Evolutionary conservation across 2,113 vertebrate genomes (phyloP).

Genomic region (Percopsis transmontana): DNA sequence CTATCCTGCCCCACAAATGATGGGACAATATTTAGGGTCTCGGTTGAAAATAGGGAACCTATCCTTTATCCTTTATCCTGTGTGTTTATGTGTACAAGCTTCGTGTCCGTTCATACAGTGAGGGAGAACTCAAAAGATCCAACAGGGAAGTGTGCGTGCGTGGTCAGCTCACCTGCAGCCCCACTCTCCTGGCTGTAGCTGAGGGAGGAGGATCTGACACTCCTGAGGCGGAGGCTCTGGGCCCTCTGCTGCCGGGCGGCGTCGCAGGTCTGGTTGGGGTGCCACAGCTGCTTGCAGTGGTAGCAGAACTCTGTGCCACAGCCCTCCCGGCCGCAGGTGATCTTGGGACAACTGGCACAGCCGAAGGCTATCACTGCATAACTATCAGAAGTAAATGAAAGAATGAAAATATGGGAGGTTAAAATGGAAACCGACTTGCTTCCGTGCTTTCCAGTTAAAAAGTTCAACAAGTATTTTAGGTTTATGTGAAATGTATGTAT

Average conservation of each 20-base stretch:
- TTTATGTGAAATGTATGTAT: no score
- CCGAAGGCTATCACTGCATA: slow-evolving; percentile 97
- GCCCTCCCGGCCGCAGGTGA: slow-evolving; percentile 93
- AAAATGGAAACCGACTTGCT: no score
- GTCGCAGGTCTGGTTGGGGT: slow-evolving; percentile 98
- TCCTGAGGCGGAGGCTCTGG: slow-evolving; percentile 88
- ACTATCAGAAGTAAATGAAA: slow-evolving; percentile 59
- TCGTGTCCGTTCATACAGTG: no score
- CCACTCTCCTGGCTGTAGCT: slow-evolving; percentile 98
- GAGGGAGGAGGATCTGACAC: slow-evolving; percentile 92
- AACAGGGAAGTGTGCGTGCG: neutral
- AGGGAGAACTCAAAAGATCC: neutral
- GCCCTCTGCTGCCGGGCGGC: slow-evolving; percentile 94
- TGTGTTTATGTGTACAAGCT: no score
- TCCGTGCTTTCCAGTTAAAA: no score
- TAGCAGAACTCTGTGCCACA: slow-evolving; percentile 99
- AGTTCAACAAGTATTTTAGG: no score
- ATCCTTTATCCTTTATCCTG: no score
- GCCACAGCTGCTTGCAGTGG: slow-evolving; percentile 99
- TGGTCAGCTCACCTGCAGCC: slow-evolving; percentile 83
- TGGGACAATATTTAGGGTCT: no score
- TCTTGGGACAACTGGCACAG: slow-evolving; percentile 97
- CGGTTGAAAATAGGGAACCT: neutral
- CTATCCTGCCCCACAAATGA: no score
- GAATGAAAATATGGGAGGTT: neutral